A percentile compares a stretch with the other conserved stretches of the same genome.
These are phyloP conservation scores for Planiliza haematocheilus DNA, from an alignment of 2,113 vertebrate species.

Conservation along the genomic window DNA sequence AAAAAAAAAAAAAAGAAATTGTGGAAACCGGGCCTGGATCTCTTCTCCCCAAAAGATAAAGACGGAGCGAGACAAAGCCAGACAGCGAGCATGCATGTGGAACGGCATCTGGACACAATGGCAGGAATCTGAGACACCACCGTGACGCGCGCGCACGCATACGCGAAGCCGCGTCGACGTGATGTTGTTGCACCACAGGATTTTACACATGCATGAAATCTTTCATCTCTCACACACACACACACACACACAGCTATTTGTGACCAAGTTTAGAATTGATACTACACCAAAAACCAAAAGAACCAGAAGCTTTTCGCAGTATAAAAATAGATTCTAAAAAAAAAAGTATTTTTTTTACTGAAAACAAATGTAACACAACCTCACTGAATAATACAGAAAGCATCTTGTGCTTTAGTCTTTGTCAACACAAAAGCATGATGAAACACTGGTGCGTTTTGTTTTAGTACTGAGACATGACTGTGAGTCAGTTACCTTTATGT, in stretches of 20 bases:
- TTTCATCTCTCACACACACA: background rate
- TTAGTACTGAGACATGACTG: too few species aligned
- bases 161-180: slow-evolving; percentile 32
- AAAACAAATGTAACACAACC: too few species aligned
- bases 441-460: too few species aligned
- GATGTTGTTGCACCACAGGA: slow-evolving; percentile 5
- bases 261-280: slow-evolving; percentile 7
- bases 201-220: slow-evolving; percentile 11
- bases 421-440: too few species aligned
- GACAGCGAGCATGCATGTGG: slow-evolving; percentile 76
- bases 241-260: slow-evolving; percentile 7
- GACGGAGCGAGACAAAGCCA: slow-evolving; percentile 53
- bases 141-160: slow-evolving; percentile 42
- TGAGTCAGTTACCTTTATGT: too few species aligned
- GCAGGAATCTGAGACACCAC: slow-evolving; percentile 79
- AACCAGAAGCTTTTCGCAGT: too few species aligned
- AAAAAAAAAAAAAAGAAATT: slow-evolving; percentile 30
- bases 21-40: slow-evolving; percentile 52
- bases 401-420: too few species aligned
- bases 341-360: too few species aligned
- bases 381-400: too few species aligned
- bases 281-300: too few species aligned
- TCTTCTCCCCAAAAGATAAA: slow-evolving; percentile 48
- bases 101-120: slow-evolving; percentile 84
- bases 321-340: too few species aligned